phyloP scores from a whole-genome alignment of 1,140 invertebrate genomes.

The Brachionus manjavacas region DNA sequence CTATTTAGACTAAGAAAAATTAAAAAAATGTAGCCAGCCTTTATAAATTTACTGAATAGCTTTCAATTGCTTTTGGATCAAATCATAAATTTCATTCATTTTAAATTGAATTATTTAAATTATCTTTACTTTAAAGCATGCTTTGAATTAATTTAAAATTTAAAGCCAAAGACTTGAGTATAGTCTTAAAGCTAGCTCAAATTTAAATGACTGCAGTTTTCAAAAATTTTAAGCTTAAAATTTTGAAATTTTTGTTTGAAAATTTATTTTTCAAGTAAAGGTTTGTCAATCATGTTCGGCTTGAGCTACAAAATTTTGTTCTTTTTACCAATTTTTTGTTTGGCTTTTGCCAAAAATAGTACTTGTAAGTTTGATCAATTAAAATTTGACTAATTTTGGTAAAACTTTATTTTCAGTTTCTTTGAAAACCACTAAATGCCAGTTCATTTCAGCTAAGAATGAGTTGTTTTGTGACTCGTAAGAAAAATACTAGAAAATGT shows the following conservation, averaged over 20 bases:
- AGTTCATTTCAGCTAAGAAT: background rate
- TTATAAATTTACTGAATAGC: background rate
- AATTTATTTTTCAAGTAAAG: background rate
- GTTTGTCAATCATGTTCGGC: background rate
- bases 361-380: background rate
- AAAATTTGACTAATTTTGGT: background rate
- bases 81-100: constrained; percentile 2
- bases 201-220: constrained; percentile 1
- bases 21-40: background rate
- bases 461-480: background rate
- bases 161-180: background rate
- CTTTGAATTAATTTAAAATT: background rate
- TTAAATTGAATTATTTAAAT: background rate
- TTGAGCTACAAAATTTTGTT: background rate
- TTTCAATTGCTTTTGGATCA: constrained; percentile 19
- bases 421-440: constrained; percentile 10
- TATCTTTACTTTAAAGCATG: constrained; percentile 13
- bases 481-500: background rate
- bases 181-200: background rate
- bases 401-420: background rate
- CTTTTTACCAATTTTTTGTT: background rate
- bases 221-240: background rate
- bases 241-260: background rate
- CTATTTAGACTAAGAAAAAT: background rate
- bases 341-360: background rate